phyloP scores from a whole-genome alignment of 2,113 vertebrate genomes.

The Anhinga anhinga region DNA sequence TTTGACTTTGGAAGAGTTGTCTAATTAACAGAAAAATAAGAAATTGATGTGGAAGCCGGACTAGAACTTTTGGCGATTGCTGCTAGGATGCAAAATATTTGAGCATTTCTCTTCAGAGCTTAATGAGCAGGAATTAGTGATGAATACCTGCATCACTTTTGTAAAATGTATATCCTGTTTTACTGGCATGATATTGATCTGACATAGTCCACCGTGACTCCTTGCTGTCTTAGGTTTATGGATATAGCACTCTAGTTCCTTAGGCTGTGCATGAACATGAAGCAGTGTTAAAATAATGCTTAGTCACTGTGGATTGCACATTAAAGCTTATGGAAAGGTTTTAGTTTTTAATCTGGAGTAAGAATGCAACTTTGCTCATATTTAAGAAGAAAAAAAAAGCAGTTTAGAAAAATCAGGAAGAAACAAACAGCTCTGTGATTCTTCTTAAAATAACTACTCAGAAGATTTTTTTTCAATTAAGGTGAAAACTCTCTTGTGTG shows the following conservation, averaged over 20 bases:
- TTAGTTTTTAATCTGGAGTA: not conserved
- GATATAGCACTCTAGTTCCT: not conserved
- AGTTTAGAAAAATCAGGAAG: not conserved
- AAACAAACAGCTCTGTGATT: not conserved
- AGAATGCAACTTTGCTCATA: not conserved
- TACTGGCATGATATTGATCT: not conserved
- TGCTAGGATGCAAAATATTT: not conserved
- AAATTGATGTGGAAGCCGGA: not conserved
- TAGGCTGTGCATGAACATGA: too few species aligned
- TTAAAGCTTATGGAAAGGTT: not conserved
- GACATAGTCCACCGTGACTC: not conserved
- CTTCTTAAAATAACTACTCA: not conserved
- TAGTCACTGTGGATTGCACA: too few species aligned
- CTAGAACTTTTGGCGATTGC: not conserved
- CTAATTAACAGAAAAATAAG: not conserved
- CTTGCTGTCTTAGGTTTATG: not conserved
- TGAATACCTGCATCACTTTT: not conserved
- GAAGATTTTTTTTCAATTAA: not conserved
- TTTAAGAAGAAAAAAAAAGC: not conserved
- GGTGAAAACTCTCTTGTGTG: not conserved
- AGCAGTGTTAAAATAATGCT: too few species aligned
- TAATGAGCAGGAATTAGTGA: not conserved
- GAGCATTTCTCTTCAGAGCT: not conserved
- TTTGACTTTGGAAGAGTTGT: not conserved
- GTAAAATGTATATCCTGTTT: not conserved